phyloP scores from a whole-genome alignment of 2,888 invertebrate genomes.

The Drosophila incognita region DNA sequence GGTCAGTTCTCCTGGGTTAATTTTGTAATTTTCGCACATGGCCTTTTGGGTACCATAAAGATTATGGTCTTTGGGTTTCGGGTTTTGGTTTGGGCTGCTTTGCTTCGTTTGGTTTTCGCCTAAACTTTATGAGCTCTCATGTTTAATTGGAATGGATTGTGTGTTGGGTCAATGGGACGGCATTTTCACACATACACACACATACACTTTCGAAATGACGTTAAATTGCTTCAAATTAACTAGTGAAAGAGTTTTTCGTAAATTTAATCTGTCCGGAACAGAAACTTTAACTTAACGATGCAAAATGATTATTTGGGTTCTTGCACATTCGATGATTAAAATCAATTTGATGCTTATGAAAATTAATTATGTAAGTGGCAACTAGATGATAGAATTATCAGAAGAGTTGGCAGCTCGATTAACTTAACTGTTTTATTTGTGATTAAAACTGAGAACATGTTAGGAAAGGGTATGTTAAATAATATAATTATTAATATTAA shows the following conservation, averaged over 20 bases:
- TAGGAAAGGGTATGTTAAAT: neutral
- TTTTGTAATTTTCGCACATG: constrained; percentile 71
- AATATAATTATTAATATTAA: no score
- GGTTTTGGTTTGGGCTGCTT: constrained; percentile 13
- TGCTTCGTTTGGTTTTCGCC: constrained; percentile 7
- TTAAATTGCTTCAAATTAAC: constrained; percentile 55
- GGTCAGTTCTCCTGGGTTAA: constrained; percentile 60
- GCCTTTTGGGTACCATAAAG: constrained; percentile 68
- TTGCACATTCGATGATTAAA: constrained; percentile 23
- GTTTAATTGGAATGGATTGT: constrained; percentile 67
- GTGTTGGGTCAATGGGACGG: constrained; percentile 45
- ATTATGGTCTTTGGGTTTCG: constrained; percentile 53
- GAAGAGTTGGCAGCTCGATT: constrained; percentile 4
- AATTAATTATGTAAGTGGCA: constrained; percentile 38
- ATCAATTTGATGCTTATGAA: constrained; percentile 30
- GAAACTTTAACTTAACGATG: constrained; percentile 17
- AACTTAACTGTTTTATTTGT: neutral
- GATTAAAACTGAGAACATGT: neutral
- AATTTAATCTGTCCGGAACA: constrained; percentile 16
- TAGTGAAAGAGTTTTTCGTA: constrained; percentile 22
- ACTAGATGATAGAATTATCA: neutral
- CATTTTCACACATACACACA: constrained; percentile 14
- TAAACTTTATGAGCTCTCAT: constrained; percentile 40
- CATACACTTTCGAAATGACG: constrained; percentile 40
- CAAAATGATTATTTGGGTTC: constrained; percentile 21